Percentiles rank a stretch among this genome's conserved stretches.
phyloP scores from a whole-genome alignment of 2,797 vertebrate genomes.

The Schizothorax lantsangensis region DNA sequence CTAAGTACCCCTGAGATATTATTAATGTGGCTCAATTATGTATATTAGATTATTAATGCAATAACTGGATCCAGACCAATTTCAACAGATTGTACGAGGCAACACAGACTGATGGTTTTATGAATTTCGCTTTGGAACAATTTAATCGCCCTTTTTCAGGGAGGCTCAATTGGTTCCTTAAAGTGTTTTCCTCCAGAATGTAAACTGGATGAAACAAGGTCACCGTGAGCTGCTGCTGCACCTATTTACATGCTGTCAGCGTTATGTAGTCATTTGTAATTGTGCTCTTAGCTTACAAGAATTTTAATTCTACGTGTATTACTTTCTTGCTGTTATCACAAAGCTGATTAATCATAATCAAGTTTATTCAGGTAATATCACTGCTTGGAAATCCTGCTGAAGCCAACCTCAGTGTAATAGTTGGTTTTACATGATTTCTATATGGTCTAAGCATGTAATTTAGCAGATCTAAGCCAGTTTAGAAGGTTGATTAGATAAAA shows the following conservation, averaged over 20 bases:
- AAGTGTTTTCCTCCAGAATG: conserved; percentile 15
- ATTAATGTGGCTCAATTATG: conserved; percentile 48
- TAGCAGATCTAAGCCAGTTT: neutral
- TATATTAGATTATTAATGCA: conserved; percentile 48
- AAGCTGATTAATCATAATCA: neutral
- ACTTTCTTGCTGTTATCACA: neutral
- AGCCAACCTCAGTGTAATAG: neutral
- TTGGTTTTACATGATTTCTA: neutral
- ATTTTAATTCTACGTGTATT: neutral
- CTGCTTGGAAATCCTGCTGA: neutral
- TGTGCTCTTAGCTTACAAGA: neutral
- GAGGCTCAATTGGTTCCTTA: neutral
- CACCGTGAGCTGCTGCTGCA: neutral
- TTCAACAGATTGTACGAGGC: conserved; percentile 45
- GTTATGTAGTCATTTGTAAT: conserved; percentile 12
- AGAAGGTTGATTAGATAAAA: neutral
- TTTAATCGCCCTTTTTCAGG: conserved; percentile 49
- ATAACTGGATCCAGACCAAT: conserved; percentile 35
- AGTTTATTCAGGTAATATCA: neutral
- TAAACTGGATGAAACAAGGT: neutral
- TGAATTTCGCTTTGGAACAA: conserved; percentile 27
- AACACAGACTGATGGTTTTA: conserved; percentile 30
- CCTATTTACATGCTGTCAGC: neutral
- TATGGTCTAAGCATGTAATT: neutral
- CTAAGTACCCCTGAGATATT: conserved; percentile 33